Conservation (phyloP, 2,113 vertebrate species). For the Salvelinus alpinus region DNA sequence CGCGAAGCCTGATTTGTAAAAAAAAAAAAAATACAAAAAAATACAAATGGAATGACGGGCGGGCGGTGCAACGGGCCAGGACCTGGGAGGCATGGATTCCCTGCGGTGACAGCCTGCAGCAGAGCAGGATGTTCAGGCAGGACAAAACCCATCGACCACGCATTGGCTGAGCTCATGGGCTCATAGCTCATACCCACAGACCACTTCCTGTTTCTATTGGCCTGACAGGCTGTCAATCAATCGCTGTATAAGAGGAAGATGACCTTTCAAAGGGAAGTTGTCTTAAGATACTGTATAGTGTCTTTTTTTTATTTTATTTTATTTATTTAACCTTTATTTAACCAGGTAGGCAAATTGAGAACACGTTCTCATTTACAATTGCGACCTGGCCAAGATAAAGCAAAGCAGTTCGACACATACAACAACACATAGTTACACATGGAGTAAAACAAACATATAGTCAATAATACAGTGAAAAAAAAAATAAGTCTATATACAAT, state of each 20-base stretch:
- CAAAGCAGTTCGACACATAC: too few species aligned
- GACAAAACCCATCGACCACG: constrained; percentile 46
- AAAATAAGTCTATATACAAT: too few species aligned
- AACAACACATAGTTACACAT: too few species aligned
- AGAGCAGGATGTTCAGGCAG: constrained; percentile 54
- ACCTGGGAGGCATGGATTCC: constrained; percentile 27
- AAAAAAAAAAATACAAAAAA: constrained; percentile 65
- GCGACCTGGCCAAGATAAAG: too few species aligned
- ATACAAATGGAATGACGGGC: constrained; percentile 27
- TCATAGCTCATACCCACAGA: constrained; percentile 32
- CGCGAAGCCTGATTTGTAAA: constrained; percentile 57
- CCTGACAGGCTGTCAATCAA: constrained; percentile 30
- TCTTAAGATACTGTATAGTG: neutral
- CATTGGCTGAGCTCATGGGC: constrained; percentile 14
- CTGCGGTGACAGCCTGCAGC: constrained; percentile 50
- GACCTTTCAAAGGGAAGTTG: neutral
- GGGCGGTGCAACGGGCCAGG: constrained; percentile 1
- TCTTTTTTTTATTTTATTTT: too few species aligned
- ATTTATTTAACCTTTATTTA: too few species aligned
- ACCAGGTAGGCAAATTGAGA: too few species aligned
- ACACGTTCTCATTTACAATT: too few species aligned
- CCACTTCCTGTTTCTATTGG: neutral
- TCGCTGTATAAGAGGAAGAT: neutral
- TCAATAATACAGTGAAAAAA: too few species aligned
- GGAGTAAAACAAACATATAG: too few species aligned